Percentiles rank a stretch among this genome's conserved stretches.
Evolutionary conservation across 2,113 vertebrate genomes (phyloP).

Genomic region (Meles meles): DNA sequence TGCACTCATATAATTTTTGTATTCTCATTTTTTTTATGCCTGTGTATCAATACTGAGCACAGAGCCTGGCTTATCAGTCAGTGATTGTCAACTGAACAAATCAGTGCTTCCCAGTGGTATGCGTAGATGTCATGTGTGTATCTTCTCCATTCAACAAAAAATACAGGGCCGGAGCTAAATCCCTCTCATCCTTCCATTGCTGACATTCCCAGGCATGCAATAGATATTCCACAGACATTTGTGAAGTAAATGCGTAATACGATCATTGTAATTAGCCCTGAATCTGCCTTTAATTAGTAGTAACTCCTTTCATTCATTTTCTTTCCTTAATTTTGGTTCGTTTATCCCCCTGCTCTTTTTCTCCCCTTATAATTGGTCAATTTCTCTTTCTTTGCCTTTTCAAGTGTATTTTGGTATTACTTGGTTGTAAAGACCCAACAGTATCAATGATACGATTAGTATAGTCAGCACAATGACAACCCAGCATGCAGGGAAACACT

Average conservation of each 20-base stretch:
- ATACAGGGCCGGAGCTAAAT: not conserved
- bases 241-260: not conserved
- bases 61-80: not conserved
- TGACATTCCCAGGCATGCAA: not conserved
- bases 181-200: no score
- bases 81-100: not conserved
- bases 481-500: no score
- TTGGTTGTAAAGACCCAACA: not conserved
- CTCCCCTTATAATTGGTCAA: not conserved
- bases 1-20: not conserved
- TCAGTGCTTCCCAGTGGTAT: no score
- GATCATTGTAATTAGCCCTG: not conserved
- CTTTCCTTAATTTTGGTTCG: not conserved
- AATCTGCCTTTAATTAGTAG: not conserved
- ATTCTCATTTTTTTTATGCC: not conserved
- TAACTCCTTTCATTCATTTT: not conserved
- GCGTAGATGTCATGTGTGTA: no score
- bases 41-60: not conserved
- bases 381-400: not conserved
- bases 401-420: not conserved
- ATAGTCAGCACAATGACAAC: not conserved
- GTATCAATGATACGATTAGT: not conserved
- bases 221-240: not conserved
- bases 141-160: not conserved
- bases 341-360: not conserved